Evolutionary conservation across 2,113 vertebrate genomes (phyloP).

Genomic region (Salvelinus alpinus): DNA sequence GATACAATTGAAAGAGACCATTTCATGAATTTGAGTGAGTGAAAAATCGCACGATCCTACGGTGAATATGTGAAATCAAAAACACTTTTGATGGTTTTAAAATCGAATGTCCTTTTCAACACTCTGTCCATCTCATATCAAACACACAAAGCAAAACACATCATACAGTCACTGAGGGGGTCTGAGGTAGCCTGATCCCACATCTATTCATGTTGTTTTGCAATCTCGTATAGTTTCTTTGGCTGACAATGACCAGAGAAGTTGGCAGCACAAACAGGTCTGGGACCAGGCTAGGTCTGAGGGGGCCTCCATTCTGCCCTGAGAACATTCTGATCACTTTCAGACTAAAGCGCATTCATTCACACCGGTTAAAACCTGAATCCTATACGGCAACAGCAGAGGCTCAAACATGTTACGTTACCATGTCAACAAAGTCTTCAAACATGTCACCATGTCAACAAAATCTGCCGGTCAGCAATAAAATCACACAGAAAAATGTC

Average conservation of each 20-base stretch:
- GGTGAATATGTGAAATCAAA: conserved; percentile 34
- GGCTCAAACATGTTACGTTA: conserved; percentile 5
- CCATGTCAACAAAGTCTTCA: conserved; percentile 1
- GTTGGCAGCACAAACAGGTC: no score
- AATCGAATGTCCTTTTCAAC: conserved; percentile 28
- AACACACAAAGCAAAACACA: conserved; percentile 18
- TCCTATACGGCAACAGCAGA: background rate
- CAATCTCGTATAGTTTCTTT: no score
- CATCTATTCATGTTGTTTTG: no score
- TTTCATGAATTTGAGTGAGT: conserved; percentile 46
- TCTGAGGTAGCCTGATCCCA: no score
- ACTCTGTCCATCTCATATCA: conserved; percentile 19
- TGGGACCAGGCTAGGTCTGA: no score
- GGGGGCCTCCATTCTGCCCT: conserved; percentile 4
- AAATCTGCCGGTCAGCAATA: background rate
- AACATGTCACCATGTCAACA: background rate
- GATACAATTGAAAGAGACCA: conserved; percentile 62
- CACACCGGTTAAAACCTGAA: conserved; percentile 19
- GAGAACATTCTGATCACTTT: conserved; percentile 10
- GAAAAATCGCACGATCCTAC: conserved; percentile 32
- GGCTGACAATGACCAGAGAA: background rate
- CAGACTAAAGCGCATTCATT: conserved; percentile 24
- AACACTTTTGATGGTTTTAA: conserved; percentile 34
- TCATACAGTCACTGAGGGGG: background rate
- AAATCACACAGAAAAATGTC: no score